Conservation (phyloP, 1,140 invertebrate genomes). For the Drosophila setifemur region DNA sequence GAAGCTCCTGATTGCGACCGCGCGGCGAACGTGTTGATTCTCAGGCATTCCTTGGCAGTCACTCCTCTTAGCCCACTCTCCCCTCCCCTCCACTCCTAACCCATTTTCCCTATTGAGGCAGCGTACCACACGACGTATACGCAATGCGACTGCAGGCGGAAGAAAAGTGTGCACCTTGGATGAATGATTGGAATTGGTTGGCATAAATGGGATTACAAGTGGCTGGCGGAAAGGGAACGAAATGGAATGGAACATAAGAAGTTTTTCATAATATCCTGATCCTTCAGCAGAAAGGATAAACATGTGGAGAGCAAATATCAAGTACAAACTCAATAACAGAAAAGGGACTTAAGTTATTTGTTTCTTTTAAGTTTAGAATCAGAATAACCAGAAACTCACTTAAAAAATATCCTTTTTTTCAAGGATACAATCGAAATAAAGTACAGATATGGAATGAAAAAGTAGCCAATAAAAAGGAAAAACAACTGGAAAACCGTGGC, state of each 20-base stretch:
- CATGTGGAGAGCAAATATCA: neutral
- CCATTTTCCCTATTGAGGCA: too few species aligned
- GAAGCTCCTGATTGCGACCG: conserved; percentile 58
- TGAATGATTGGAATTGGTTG: too few species aligned
- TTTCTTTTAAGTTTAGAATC: too few species aligned
- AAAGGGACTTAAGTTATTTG: neutral
- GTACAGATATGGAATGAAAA: conserved; percentile 5
- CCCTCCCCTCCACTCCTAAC: neutral
- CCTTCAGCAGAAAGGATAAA: neutral
- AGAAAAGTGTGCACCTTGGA: too few species aligned
- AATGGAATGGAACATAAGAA: neutral
- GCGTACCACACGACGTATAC: conserved; percentile 32
- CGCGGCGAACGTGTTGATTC: conserved; percentile 61
- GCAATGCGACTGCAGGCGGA: conserved; percentile 44
- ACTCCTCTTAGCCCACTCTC: too few species aligned
- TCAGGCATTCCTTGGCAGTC: conserved; percentile 9
- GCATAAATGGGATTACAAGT: conserved; percentile 41
- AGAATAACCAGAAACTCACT: too few species aligned
- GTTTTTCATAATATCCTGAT: conserved; percentile 9
- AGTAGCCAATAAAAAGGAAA: conserved; percentile 18
- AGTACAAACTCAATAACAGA: neutral
- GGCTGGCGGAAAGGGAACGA: neutral
- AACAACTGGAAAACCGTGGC: conserved; percentile 4
- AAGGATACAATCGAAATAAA: too few species aligned
- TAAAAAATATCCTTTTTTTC: too few species aligned